Percentiles rank a stretch among this genome's conserved stretches.
Conservation (phyloP, 2,797 vertebrate species). For the Apodemus agrarius region DNA sequence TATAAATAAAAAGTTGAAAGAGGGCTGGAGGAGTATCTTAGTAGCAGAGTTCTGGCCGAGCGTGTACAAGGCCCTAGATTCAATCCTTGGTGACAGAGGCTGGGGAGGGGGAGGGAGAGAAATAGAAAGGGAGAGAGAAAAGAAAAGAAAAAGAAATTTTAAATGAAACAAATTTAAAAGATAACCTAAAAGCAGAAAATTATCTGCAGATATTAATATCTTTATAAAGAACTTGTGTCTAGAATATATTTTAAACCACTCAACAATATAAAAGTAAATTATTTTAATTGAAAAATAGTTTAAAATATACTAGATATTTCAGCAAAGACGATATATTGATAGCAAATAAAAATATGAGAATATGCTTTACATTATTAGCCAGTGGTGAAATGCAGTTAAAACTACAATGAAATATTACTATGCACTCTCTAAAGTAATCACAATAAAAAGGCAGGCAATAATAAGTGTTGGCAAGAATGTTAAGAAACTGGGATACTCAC, state of each 20-base stretch:
- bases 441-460: constrained; percentile 31
- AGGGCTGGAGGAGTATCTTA: too few relatives aligned
- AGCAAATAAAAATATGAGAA: background rate
- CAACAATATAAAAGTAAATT: constrained; percentile 3
- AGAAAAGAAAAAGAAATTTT: background rate
- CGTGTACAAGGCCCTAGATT: background rate
- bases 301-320: background rate
- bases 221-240: background rate
- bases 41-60: background rate
- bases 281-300: background rate
- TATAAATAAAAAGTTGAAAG: background rate
- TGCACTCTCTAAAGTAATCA: background rate
- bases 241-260: constrained; percentile 3
- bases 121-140: background rate
- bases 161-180: background rate
- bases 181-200: background rate
- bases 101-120: background rate
- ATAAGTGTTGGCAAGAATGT: background rate
- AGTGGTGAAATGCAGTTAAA: background rate
- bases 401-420: constrained; percentile 43
- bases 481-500: background rate
- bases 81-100: background rate
- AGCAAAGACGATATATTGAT: background rate
- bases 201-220: background rate
- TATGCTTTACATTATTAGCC: constrained; percentile 16